These are phyloP conservation scores for Dromococcyx pavoninus DNA, from an alignment of 2,797 vertebrate genomes.

Conservation along the genomic window DNA sequence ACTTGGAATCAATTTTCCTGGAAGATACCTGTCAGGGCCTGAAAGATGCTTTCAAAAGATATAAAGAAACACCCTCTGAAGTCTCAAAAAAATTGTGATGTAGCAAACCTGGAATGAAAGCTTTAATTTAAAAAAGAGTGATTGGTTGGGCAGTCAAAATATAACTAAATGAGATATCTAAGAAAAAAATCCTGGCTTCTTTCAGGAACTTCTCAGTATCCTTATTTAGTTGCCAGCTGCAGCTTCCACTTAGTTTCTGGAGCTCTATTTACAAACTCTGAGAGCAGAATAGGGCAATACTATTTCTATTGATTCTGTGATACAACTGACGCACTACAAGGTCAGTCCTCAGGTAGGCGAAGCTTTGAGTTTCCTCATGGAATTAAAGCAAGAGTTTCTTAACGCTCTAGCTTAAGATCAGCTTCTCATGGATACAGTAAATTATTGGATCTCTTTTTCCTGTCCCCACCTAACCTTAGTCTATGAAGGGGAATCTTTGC, in stretches of 20 bases:
- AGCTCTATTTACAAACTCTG: neutral
- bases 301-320: neutral
- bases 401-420: neutral
- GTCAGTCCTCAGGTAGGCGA: neutral
- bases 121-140: neutral
- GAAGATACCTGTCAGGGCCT: constrained; percentile 28
- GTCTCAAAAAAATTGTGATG: neutral
- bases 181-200: neutral
- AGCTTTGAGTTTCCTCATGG: neutral
- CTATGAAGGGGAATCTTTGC: neutral
- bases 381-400: neutral
- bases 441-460: neutral
- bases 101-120: neutral
- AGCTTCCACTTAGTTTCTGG: neutral
- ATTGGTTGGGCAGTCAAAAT: neutral
- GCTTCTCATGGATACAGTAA: neutral
- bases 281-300: neutral
- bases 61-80: neutral
- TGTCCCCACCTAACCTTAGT: neutral
- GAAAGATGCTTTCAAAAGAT: constrained; percentile 16
- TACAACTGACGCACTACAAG: neutral
- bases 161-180: neutral
- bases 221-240: neutral
- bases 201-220: neutral
- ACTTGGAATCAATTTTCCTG: constrained; percentile 12